phyloP scores from a whole-genome alignment of 2,888 invertebrate genomes.

The Coenonympha arcania region DNA sequence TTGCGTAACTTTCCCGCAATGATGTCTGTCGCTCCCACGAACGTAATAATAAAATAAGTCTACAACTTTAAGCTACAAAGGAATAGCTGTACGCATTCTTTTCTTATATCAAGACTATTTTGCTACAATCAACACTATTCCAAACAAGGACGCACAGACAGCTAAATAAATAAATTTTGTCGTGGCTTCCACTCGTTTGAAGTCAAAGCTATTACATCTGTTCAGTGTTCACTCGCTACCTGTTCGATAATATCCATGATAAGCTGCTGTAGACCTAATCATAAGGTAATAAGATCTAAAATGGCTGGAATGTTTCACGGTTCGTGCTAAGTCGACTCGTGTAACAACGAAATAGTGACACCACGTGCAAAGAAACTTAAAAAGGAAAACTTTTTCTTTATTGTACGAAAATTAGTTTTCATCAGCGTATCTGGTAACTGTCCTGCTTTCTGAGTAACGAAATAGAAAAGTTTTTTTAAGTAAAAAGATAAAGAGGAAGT shows the following conservation, averaged over 20 bases:
- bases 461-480: too few species aligned
- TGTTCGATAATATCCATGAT: constrained; percentile 5
- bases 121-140: constrained; percentile 17
- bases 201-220: constrained; percentile 17
- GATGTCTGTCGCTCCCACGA: too few species aligned
- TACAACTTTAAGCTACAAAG: too few species aligned
- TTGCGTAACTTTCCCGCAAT: too few species aligned
- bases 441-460: too few species aligned
- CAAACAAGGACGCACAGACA: constrained; percentile 10
- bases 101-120: constrained; percentile 12
- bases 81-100: too few species aligned
- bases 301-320: constrained; percentile 1
- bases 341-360: constrained; percentile 5
- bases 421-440: too few species aligned
- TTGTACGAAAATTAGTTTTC: too few species aligned
- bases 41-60: too few species aligned
- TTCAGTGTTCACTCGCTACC: constrained; percentile 16
- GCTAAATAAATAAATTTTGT: constrained; percentile 27
- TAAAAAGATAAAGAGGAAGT: too few species aligned
- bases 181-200: constrained; percentile 20
- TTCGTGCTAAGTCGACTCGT: background rate
- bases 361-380: background rate
- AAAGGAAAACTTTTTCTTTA: too few species aligned
- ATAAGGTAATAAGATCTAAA: background rate
- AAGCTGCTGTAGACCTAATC: constrained; percentile 8